Evolutionary conservation across 2,888 invertebrate genomes (phyloP), one percentile per base, ranked within the genome.

Genomic region (Sinhomidia bicolor): DNA sequence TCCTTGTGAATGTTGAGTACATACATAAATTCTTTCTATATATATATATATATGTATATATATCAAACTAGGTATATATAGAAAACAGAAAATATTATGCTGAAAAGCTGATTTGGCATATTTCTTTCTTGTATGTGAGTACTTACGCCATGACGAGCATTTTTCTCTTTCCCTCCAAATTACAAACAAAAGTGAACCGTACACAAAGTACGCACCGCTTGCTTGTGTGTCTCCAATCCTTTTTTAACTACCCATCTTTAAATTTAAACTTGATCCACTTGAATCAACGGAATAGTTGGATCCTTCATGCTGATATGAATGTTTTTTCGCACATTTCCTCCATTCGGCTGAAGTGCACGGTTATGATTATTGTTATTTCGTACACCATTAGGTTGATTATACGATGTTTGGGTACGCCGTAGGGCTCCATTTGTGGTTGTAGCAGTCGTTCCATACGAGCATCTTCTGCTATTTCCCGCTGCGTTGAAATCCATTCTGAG

Each of bases 301-400:
- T 90, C 90, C 68, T 90, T 89, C 89, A 91, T 91, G 62, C 79
- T 91, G 88, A 91, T 90, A 82, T 91, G 90, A 51, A 88, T 90
- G 68, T 90, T 90, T 41, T 87, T 88, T 41, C 90, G 54, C 14
- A 41, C 26, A 54, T 76, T 85, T 29, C 85, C 83, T 20, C 76
- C 57, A 60, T 71, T 29, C 23, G 62, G 76, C 14, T 81, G 85
- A 10, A 65, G 41, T 7, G 54, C 54, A 32, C 76, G 76, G n/a
- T 60, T 76, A 57, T 88, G 81, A 26, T 82, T 74, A 54, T 88
- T 88, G 51, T 88, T 88, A 57, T 82, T 87, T 32, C 88, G 32
- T 36, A 68, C 78, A 9, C 89, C 89, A 85, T 85, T 87, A 0
- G 84, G 26, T 12, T 82, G 82, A 44, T 65, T 87, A 17, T 36